Conservation (phyloP, 2,113 vertebrate species). For the Rhea americana region DNA sequence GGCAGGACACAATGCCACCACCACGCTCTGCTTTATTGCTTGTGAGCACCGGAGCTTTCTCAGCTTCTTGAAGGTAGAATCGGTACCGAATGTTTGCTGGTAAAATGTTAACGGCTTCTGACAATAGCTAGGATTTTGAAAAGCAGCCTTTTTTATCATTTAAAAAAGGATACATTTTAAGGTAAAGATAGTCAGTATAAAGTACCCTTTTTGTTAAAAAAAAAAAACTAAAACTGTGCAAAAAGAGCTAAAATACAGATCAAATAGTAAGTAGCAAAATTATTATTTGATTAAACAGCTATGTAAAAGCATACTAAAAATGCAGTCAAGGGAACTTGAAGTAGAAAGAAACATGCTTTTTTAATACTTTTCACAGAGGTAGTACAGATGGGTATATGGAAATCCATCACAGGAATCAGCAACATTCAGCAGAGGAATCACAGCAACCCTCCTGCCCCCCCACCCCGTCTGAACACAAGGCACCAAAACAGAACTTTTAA, state of each 20-base stretch:
- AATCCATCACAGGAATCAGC: not conserved
- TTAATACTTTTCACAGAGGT: not conserved
- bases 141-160: not conserved
- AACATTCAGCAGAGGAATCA: too few relatives aligned
- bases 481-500: not conserved
- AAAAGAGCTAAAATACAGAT: not conserved
- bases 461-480: not conserved
- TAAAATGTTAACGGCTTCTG: constrained; percentile 16
- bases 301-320: not conserved
- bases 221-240: not conserved
- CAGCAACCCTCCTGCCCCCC: not conserved
- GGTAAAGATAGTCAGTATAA: not conserved
- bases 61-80: constrained; percentile 44
- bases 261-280: not conserved
- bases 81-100: not conserved
- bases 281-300: not conserved
- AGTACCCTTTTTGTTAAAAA: not conserved
- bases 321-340: not conserved
- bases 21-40: not conserved
- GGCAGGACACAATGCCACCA: constrained; percentile 16
- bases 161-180: not conserved
- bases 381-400: not conserved
- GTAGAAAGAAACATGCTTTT: not conserved
- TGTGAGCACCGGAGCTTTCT: not conserved
- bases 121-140: not conserved